Evolutionary conservation across 2,113 vertebrate genomes (phyloP).

Genomic region (Calidris pugnax): DNA sequence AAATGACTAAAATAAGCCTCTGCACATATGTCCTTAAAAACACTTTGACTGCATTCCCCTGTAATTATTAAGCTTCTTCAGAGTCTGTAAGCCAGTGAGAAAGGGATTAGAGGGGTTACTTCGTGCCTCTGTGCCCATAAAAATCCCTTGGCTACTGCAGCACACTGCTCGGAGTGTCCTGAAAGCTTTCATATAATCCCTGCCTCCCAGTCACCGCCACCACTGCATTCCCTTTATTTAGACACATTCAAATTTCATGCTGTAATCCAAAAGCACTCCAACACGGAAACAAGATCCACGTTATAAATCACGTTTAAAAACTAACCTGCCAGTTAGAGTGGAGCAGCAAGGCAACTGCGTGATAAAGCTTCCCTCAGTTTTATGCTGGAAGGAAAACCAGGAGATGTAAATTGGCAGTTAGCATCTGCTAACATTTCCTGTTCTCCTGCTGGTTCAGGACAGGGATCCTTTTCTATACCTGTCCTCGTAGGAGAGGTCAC

Average conservation of each 20-base stretch:
- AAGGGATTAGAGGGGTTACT: conserved; percentile 73
- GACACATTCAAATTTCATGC: conserved; percentile 53
- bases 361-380: neutral
- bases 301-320: conserved; percentile 40
- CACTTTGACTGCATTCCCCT: conserved; percentile 64
- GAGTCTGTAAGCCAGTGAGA: conserved; percentile 65
- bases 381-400: neutral
- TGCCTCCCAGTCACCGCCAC: conserved; percentile 11
- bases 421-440: neutral
- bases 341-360: neutral
- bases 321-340: neutral
- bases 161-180: conserved; percentile 52
- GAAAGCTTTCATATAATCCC: conserved; percentile 74
- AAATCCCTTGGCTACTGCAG: conserved; percentile 65
- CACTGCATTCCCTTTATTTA: conserved; percentile 64
- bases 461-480: neutral
- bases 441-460: neutral
- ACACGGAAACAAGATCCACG: conserved; percentile 38
- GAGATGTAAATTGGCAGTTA: neutral
- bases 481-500: neutral
- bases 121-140: conserved; percentile 65
- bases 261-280: conserved; percentile 51
- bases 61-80: conserved; percentile 76
- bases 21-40: conserved; percentile 71
- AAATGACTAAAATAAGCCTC: conserved; percentile 65